Base-by-base conservation (phyloP, 2,797 vertebrate genomes). In the Sebastes cheni region DNA sequence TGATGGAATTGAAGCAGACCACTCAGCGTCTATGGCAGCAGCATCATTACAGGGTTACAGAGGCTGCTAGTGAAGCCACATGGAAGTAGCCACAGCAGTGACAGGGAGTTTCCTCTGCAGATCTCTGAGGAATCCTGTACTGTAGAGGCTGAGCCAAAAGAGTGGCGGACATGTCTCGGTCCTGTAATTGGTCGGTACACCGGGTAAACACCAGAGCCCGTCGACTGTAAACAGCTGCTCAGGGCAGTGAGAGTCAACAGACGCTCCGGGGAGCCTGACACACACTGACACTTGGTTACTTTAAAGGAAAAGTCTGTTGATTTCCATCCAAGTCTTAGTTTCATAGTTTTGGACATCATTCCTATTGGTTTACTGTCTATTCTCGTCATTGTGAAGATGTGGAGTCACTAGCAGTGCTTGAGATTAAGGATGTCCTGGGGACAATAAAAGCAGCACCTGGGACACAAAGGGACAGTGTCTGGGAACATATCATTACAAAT, bases 111-210 rank as follows among this genome's bases (percentile, higher is more conserved):
- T 76, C 58, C 75, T 73, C 50, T 14, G 2, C 65, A n/a, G 60
- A 56, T 76, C 75, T 78, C 72, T 27, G 46, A 55, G 65, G 70
- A 29, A 30, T 82, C 46, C 42, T 22, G 58, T 12, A n/a, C 50
- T 13, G 46, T 25, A 70, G 54, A 72, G 69, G 50, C 27, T 54
- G 36, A 73, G 74, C 62, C 46, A 34, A 70, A 46, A 79, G 7
- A 46, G 67, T 11, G 71, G 39, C 36, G 60, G 39, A 65, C 30
- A 18, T 55, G 74, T 75, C 72, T 30, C 16, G 18, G 54, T 0
- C 8, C 67, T 72, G 80, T 86, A 79, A 87, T 77, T 86, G 77
- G 81, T 72, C 20, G 30, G 56, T 79, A 83, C 69, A 50, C 36
- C 23, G 52, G n/a, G 69, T 69, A 67, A 80, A 83, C 82, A 79